Evolutionary conservation across 2,113 vertebrate species (phyloP).

Genomic region (Meles meles): DNA sequence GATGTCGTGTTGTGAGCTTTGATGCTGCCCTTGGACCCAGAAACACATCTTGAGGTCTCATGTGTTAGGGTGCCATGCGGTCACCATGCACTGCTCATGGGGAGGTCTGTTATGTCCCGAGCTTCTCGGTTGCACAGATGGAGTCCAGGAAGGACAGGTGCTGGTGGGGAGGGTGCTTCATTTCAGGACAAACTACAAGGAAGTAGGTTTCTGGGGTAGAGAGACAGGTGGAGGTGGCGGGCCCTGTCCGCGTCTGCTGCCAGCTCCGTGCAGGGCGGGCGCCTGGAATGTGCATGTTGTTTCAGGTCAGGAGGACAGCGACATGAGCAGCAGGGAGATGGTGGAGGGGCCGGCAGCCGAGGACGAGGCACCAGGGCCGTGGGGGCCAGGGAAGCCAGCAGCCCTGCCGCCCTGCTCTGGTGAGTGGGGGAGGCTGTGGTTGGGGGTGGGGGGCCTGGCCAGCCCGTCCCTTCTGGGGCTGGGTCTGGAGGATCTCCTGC

Average conservation of each 20-base stretch:
- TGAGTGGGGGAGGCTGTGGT: not conserved
- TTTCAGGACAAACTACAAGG: not conserved
- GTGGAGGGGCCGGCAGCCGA: not conserved
- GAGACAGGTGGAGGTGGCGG: accelerated
- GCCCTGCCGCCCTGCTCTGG: not conserved
- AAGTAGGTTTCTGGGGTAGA: accelerated
- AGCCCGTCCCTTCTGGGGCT: not conserved
- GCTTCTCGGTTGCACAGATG: not conserved
- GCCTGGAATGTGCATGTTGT: not conserved
- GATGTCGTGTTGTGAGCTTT: accelerated
- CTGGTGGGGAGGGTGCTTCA: accelerated
- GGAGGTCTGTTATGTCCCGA: accelerated
- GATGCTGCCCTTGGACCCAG: accelerated
- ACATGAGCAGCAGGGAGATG: constrained; percentile 13
- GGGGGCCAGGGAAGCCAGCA: not conserved
- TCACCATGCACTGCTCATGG: accelerated
- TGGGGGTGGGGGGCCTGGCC: no score
- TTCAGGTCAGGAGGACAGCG: constrained; percentile 41
- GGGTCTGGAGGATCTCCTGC: not conserved
- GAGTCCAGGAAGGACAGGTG: not conserved
- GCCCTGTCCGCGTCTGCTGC: accelerated
- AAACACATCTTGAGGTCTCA: not conserved
- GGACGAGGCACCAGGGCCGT: not conserved
- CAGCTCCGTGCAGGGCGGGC: not conserved
- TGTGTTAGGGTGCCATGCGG: accelerated